Conservation (phyloP, 1,140 invertebrate genomes). For the Heliconius hermathena region DNA sequence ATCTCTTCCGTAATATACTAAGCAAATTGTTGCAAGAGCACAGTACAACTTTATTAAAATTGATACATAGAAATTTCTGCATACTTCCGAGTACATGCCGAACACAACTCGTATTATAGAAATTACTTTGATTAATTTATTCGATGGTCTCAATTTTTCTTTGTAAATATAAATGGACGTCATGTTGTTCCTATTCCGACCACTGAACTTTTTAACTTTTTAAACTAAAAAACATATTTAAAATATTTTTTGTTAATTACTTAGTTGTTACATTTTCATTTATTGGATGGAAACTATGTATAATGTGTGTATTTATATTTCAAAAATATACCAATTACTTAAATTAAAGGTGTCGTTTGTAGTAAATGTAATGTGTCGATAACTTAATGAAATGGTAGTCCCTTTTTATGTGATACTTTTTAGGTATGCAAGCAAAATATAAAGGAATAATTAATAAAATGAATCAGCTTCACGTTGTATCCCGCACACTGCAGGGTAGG, state of each 20-base stretch:
- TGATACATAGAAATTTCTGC: background rate
- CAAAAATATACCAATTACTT: background rate
- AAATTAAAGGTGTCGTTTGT: background rate
- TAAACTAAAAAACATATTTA: background rate
- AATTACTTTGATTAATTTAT: background rate
- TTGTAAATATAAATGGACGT: background rate
- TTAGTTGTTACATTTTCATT: background rate
- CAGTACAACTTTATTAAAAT: background rate
- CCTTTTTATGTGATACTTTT: too few species aligned
- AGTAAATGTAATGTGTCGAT: background rate
- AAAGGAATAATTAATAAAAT: too few species aligned
- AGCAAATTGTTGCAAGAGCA: background rate
- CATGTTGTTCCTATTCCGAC: background rate
- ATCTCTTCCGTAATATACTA: background rate
- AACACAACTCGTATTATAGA: background rate
- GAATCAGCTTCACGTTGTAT: too few species aligned
- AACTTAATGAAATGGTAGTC: background rate
- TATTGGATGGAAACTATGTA: background rate
- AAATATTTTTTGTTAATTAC: background rate
- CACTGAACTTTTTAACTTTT: background rate
- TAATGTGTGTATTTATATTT: background rate
- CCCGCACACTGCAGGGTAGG: too few species aligned
- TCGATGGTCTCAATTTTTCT: background rate
- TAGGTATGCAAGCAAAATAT: too few species aligned
- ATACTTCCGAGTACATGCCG: background rate